Percentiles rank a stretch among this genome's conserved stretches.
Conservation (phyloP, 2,113 vertebrate species). For the Paedocypris sp. region DNA sequence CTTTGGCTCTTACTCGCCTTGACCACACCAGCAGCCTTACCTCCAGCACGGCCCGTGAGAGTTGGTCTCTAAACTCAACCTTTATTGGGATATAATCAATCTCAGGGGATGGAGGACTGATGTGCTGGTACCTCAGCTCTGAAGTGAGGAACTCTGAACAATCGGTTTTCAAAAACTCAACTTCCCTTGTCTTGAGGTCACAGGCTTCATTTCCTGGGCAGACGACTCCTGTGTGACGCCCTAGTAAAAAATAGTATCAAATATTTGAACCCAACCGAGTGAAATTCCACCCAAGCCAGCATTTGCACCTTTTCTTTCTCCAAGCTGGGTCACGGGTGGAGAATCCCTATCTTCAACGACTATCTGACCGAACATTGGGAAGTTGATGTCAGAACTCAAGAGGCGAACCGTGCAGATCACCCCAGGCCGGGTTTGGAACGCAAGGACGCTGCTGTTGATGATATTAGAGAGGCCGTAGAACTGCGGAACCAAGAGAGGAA, state of each 20-base stretch:
- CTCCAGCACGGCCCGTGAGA: slow-evolving; percentile 48
- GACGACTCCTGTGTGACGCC: slow-evolving; percentile 38
- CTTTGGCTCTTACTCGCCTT: not conserved
- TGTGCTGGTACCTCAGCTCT: slow-evolving; percentile 56
- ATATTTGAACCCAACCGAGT: too few species aligned
- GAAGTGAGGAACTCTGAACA: slow-evolving; percentile 58
- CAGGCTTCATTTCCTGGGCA: slow-evolving; percentile 57
- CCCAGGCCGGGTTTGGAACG: slow-evolving; percentile 22
- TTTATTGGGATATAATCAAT: slow-evolving; percentile 55
- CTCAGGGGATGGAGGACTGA: slow-evolving; percentile 53
- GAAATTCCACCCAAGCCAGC: too few species aligned
- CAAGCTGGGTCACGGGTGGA: not conserved
- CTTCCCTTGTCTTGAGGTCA: slow-evolving; percentile 37
- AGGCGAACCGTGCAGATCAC: slow-evolving; percentile 47
- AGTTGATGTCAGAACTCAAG: slow-evolving; percentile 36
- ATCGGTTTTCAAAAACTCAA: slow-evolving; percentile 49
- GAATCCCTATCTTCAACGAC: slow-evolving; percentile 41
- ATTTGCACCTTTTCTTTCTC: slow-evolving; percentile 51
- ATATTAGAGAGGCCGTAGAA: slow-evolving; percentile 59
- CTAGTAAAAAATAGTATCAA: too few species aligned
- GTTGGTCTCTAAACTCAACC: slow-evolving; percentile 55
- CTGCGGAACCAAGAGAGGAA: slow-evolving; percentile 54
- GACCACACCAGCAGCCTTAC: slow-evolving; percentile 17
- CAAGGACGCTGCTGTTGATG: slow-evolving; percentile 50
- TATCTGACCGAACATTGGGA: slow-evolving; percentile 50